phyloP scores from a whole-genome alignment of 1,140 invertebrate genomes.

The Drosophila bocqueti region DNA sequence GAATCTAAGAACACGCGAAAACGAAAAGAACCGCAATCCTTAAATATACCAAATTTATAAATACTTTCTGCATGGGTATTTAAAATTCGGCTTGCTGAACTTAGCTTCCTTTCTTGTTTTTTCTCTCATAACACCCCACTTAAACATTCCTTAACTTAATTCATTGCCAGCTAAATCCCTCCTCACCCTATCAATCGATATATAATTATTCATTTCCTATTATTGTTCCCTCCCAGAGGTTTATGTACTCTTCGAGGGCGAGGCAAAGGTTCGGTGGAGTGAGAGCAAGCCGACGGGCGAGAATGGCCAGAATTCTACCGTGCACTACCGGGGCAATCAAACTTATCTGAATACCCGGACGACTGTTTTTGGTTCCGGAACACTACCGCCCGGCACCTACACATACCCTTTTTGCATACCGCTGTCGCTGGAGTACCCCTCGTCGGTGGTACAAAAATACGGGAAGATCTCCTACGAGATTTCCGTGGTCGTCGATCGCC shows the following conservation, averaged over 20 bases:
- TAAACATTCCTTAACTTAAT: no score
- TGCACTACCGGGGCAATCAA: conserved; percentile 55
- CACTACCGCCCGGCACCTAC: conserved; percentile 59
- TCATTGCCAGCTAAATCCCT: background rate
- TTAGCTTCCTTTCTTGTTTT: no score
- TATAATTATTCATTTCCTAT: background rate
- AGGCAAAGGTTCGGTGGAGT: conserved; percentile 72
- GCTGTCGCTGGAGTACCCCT: conserved; percentile 87
- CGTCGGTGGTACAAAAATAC: conserved; percentile 90
- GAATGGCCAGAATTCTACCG: conserved; percentile 53
- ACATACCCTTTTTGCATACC: conserved; percentile 70
- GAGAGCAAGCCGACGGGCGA: conserved; percentile 42
- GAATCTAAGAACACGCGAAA: no score
- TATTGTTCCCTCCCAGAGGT: conserved; percentile 40
- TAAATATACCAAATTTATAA: no score
- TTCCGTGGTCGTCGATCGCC: conserved; percentile 88
- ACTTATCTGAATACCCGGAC: conserved; percentile 55
- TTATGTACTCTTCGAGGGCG: conserved; percentile 66
- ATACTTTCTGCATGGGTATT: no score
- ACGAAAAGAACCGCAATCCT: no score
- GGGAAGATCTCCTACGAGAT: conserved; percentile 89
- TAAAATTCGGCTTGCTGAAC: no score
- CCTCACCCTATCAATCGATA: no score
- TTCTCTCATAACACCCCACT: no score
- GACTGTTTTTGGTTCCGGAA: conserved; percentile 48